These are phyloP conservation scores for Mustela nigripes DNA, from an alignment of 2,113 vertebrate genomes.

Conservation along the genomic window DNA sequence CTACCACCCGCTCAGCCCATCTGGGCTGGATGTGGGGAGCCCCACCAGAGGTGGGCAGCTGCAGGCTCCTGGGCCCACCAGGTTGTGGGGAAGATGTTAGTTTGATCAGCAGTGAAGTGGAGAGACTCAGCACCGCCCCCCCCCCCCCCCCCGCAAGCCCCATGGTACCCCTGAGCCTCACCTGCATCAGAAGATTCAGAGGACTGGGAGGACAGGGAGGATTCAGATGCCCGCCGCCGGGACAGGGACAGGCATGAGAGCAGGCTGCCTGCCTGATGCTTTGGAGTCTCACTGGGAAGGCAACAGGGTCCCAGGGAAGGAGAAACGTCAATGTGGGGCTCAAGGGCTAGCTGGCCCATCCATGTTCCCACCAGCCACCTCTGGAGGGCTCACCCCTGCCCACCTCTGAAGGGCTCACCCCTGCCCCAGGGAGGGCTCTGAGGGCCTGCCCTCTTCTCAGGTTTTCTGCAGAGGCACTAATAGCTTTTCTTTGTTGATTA, in stretches of 20 bases:
- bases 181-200: conserved; percentile 94
- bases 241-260: conserved; percentile 59
- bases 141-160: neutral
- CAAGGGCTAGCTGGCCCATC: neutral
- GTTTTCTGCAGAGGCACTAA: neutral
- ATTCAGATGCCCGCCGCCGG: conserved; percentile 56
- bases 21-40: conserved; percentile 34
- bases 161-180: conserved; percentile 78
- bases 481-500: neutral
- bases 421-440: neutral
- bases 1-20: neutral
- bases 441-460: neutral
- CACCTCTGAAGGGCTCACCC: neutral
- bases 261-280: conserved; percentile 82
- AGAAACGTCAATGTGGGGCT: conserved; percentile 23
- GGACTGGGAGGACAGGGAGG: conserved; percentile 81
- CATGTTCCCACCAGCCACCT: neutral
- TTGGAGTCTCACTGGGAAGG: conserved; percentile 92
- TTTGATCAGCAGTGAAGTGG: neutral
- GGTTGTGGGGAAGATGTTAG: conserved; percentile 8
- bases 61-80: neutral
- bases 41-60: neutral
- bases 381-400: neutral
- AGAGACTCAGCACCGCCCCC: neutral
- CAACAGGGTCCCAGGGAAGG: conserved; percentile 19